Percentiles rank a stretch among this genome's conserved stretches.
Evolutionary conservation across 2,888 invertebrate species (phyloP).

Genomic region (Vanessa cardui): DNA sequence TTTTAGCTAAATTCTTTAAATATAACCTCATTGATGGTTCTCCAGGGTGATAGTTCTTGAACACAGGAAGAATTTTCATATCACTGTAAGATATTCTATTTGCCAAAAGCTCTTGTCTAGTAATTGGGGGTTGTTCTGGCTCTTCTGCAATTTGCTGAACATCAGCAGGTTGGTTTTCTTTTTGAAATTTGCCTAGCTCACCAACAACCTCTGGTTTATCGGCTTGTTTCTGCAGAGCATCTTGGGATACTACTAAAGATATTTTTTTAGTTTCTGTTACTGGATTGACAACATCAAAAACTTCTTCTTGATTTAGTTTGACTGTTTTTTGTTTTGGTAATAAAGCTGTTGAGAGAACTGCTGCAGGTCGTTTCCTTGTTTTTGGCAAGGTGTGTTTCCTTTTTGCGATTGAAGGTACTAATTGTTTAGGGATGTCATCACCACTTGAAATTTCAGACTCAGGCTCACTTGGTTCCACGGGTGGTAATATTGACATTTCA

Average conservation of each 20-base stretch:
- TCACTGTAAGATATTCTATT: slow-evolving; percentile 88
- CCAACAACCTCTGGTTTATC: slow-evolving; percentile 68
- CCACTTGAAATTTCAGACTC: slow-evolving; percentile 76
- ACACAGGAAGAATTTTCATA: slow-evolving; percentile 88
- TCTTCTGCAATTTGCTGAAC: slow-evolving; percentile 46
- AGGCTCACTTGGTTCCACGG: slow-evolving; percentile 54
- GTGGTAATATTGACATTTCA: slow-evolving; percentile 52
- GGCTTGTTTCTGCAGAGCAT: slow-evolving; percentile 61
- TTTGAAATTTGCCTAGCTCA: slow-evolving; percentile 72
- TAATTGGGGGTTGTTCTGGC: slow-evolving; percentile 75
- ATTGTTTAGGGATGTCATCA: slow-evolving; percentile 55
- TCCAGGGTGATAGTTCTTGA: slow-evolving; percentile 93
- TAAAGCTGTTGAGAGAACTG: slow-evolving; percentile 52
- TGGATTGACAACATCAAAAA: slow-evolving; percentile 67
- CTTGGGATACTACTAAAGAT: slow-evolving; percentile 67
- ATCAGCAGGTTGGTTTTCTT: slow-evolving; percentile 54
- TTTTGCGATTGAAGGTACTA: slow-evolving; percentile 55
- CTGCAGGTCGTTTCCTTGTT: slow-evolving; percentile 60
- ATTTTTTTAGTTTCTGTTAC: slow-evolving; percentile 72
- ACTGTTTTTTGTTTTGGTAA: slow-evolving; percentile 59
- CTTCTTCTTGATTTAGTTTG: slow-evolving; percentile 59
- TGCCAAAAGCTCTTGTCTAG: slow-evolving; percentile 84
- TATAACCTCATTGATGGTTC: slow-evolving; percentile 93
- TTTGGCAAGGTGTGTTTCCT: slow-evolving; percentile 67
- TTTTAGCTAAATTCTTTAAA: slow-evolving; percentile 94